Base-by-base conservation (phyloP, 2,888 invertebrate species). In the Stegophylla sp. region DNA sequence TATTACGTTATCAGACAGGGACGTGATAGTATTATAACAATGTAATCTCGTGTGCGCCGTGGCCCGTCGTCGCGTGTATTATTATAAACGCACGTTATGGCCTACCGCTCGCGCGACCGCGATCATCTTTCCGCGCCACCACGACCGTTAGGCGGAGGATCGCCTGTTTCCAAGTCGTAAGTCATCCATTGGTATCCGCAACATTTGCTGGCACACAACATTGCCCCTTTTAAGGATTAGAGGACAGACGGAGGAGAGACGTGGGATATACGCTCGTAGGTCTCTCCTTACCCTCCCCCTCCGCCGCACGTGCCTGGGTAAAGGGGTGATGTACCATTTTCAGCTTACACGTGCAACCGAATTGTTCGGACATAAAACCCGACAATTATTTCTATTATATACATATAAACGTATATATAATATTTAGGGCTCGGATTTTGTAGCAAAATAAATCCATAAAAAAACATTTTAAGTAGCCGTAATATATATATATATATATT, bases 171-270 rank as follows among this genome's bases (percentile, higher is more conserved):
- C 4, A 41, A 79, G 79, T 71, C 79, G 53, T 79, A 79, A 79
- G 69, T 79, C 79, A 79, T 79, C 79, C 79, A 79, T 79, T 79
- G 79, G 79, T 79, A 71, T 71, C 61, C 79, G 71, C 71, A 79
- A 79, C 79, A 79, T 79, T 79, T 79, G 48, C 79, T 79, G 79
- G 79, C 79, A 79, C 79, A 71, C 69, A 71, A 79, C 79, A 79
- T 79, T 79, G 79, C 69, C 71, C 79, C 61, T 79, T 79, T 79
- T 79, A 71, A 79, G 61, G 79, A 79, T 71, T 77, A 77, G 15
- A 59, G 28, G 17, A 13, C 53, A 76, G 26, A 66, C 48, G n/a
- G 26, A 61, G 7, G 59, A 61, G 56, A 75, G 17, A 66, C 75
- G 59, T 67, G 63, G 34, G 23, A 28, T n/a, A 17, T 15, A 28